Conservation (phyloP, 2,797 vertebrate genomes). For the Clarias fuscus region DNA sequence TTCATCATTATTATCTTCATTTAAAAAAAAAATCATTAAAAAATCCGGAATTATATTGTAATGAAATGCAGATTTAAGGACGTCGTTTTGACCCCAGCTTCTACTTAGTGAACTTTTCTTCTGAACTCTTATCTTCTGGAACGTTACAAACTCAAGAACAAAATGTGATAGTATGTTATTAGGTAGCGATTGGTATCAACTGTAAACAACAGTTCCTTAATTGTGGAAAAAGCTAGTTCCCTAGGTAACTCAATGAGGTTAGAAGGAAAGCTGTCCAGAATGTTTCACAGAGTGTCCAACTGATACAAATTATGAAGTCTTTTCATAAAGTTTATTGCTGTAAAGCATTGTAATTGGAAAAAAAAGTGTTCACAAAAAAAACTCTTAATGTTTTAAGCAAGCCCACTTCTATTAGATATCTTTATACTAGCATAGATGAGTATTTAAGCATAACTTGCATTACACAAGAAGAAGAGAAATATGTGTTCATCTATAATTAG, state of each 20-base stretch:
- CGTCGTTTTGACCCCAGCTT: neutral
- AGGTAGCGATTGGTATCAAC: neutral
- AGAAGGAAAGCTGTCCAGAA: neutral
- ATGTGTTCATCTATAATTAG: neutral
- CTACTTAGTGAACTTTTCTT: too few relatives aligned
- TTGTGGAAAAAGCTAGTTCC: neutral
- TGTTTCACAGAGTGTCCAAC: neutral
- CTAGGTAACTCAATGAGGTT: neutral
- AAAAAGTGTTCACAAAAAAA: too few relatives aligned
- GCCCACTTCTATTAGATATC: neutral
- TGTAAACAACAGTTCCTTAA: slow-evolving; percentile 3
- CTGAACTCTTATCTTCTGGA: neutral
- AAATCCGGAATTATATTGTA: too few relatives aligned
- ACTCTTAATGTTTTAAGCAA: neutral
- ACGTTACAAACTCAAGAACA: neutral
- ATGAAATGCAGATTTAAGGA: neutral
- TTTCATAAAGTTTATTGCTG: neutral
- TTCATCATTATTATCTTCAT: too few relatives aligned
- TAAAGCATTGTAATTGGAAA: neutral
- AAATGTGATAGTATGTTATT: neutral
- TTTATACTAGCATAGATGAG: neutral
- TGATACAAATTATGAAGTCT: neutral
- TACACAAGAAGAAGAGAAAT: neutral
- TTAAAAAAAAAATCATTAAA: too few relatives aligned
- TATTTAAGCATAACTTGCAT: neutral